These are phyloP conservation scores for Eretmocerus hayati DNA, from an alignment of 2,888 invertebrate species.

Conservation along the genomic window DNA sequence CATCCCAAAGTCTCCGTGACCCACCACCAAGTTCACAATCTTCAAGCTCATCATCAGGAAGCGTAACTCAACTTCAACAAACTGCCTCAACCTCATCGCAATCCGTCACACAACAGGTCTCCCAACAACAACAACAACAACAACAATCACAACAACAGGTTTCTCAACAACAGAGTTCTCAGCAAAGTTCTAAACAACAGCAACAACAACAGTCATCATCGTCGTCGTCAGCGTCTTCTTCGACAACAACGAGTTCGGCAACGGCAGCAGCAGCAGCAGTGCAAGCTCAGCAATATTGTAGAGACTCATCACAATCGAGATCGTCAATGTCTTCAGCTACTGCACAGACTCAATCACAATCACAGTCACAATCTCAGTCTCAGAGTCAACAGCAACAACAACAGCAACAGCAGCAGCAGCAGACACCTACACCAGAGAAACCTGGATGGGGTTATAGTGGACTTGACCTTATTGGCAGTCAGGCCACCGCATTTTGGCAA, in stretches of 20 bases:
- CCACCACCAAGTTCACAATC: slow-evolving; percentile 15
- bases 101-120: too few species aligned
- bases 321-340: slow-evolving; percentile 26
- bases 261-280: too few species aligned
- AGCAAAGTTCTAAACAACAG: slow-evolving; percentile 41
- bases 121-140: slow-evolving; percentile 35
- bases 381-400: slow-evolving; percentile 34
- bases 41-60: neutral
- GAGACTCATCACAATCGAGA: slow-evolving; percentile 26
- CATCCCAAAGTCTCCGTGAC: neutral
- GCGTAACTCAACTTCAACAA: too few species aligned
- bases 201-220: neutral
- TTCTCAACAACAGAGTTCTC: slow-evolving; percentile 40
- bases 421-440: slow-evolving; percentile 45
- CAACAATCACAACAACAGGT: slow-evolving; percentile 31
- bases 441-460: slow-evolving; percentile 66
- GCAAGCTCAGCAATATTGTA: slow-evolving; percentile 27
- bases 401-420: slow-evolving; percentile 46
- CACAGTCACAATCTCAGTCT: too few species aligned
- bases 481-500: slow-evolving; percentile 78
- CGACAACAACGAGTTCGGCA: neutral
- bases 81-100: too few species aligned
- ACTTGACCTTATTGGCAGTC: slow-evolving; percentile 76
- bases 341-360: slow-evolving; percentile 34
- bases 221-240: neutral